Evolutionary conservation across 2,888 invertebrate genomes (phyloP), one percentile per base, ranked within the genome.

Genomic region (Lasioglossum marginatum): DNA sequence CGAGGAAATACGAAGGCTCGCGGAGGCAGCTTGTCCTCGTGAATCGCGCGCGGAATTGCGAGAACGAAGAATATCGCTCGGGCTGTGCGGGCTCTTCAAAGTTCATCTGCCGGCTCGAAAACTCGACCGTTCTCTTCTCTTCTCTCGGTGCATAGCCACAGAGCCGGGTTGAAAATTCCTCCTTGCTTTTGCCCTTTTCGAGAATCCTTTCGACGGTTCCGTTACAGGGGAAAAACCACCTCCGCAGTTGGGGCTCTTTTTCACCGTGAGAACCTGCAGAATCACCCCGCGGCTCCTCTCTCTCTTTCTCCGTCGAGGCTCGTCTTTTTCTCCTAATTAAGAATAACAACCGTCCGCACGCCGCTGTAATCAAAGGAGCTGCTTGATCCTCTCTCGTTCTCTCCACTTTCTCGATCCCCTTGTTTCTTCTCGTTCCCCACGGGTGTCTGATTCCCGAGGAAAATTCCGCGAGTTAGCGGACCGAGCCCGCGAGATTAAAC

Each of bases 61-160:
- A 76, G 75, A 37, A 72, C 76, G 79, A 77, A 57, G 86, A 86
- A 83, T 88, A 79, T 85, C 78, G 66, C 60, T 63, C 43, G 71
- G 34, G 73, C 66, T 63, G 72, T 43, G 48, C 74, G 72, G 76
- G 68, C 85, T 76, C 89, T 89, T 78, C 88, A 87, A 83, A 80
- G 78, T 81, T 90, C 85, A 88, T 90, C 83, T 79, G 81, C 77
- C 84, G 76, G 79, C 88, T 87, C 79, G 76, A 83, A 89, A 85
- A 83, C 81, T 78, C 76, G 71, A 66, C 16, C 70, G 71, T 78
- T 79, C 72, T 63, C 63, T 63, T 60, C 57, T 57, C 57, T 73
- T 78, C 68, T 68, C 37, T 68, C 68, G 37, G 37, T 68, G 57
- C 31, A 80, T 52, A 81, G 81, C 19, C 68, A 75, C 63, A 63